phyloP scores from a whole-genome alignment of 1,140 invertebrate genomes.

The Hesperophylax magnus region DNA sequence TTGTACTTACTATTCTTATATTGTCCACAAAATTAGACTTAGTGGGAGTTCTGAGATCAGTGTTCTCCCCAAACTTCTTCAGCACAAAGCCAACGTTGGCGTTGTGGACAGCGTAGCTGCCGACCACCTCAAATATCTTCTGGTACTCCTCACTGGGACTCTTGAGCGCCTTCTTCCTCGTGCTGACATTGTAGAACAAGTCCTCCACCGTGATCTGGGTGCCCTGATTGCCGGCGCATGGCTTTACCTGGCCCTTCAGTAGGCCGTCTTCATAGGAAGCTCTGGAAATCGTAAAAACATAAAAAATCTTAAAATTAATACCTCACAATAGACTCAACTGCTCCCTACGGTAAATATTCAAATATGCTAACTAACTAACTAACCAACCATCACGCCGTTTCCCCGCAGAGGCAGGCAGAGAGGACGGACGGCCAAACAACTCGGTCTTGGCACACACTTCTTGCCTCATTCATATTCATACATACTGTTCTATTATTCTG shows the following conservation, averaged over 20 bases:
- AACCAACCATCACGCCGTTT: too few relatives aligned
- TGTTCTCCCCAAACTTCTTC: constrained; percentile 88
- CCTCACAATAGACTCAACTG: too few relatives aligned
- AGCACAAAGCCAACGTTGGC: constrained; percentile 86
- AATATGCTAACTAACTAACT: too few relatives aligned
- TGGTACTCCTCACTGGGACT: constrained; percentile 89
- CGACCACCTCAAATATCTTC: constrained; percentile 83
- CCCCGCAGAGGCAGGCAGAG: too few relatives aligned
- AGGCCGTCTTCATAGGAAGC: constrained; percentile 88
- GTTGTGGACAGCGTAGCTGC: constrained; percentile 91
- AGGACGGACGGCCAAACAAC: too few relatives aligned
- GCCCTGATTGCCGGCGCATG: constrained; percentile 93
- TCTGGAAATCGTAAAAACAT: constrained; percentile 68
- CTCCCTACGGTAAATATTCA: too few relatives aligned
- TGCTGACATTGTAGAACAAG: constrained; percentile 95
- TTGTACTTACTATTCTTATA: constrained; percentile 80
- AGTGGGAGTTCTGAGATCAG: constrained; percentile 82
- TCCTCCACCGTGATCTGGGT: constrained; percentile 93
- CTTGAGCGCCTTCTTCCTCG: constrained; percentile 85
- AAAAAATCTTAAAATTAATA: too few relatives aligned
- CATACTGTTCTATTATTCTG: too few relatives aligned
- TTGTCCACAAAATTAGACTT: constrained; percentile 85
- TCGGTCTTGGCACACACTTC: too few relatives aligned
- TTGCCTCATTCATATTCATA: too few relatives aligned
- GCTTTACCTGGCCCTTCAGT: constrained; percentile 82